Conservation (phyloP, 2,797 vertebrate genomes). For the Smutsia gigantea region DNA sequence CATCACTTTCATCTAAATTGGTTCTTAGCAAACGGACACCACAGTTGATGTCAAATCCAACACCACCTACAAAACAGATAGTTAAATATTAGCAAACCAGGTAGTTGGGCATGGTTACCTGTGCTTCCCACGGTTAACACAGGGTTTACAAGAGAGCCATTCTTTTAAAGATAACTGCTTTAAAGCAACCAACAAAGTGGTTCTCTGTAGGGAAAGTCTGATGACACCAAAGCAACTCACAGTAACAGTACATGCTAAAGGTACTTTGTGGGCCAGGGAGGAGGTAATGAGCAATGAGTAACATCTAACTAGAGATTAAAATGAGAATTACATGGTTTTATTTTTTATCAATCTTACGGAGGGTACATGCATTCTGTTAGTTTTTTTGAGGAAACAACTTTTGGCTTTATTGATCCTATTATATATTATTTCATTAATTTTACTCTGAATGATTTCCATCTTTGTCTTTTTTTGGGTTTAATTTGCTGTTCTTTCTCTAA, state of each 20-base stretch:
- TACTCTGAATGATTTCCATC: not conserved
- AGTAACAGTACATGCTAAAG: not conserved
- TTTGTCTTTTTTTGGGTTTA: not conserved
- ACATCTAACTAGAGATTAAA: not conserved
- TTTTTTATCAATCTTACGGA: not conserved
- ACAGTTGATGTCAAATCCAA: conserved; percentile 99
- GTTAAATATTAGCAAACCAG: not conserved
- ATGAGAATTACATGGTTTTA: not conserved
- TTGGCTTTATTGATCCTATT: not conserved
- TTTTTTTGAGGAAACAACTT: conserved; percentile 10
- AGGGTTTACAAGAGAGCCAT: not conserved
- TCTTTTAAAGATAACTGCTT: not conserved
- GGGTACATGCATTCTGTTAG: not conserved
- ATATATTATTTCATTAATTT: not conserved
- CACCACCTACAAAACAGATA: conserved; percentile 89
- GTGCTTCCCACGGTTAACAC: not conserved
- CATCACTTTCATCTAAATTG: conserved; percentile 96
- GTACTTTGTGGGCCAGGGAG: not conserved
- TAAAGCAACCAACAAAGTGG: not conserved
- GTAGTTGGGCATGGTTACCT: not conserved
- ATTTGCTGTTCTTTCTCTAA: not conserved
- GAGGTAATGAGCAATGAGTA: not conserved
- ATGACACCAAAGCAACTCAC: not conserved
- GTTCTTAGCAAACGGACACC: conserved; percentile 97
- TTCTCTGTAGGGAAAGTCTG: not conserved